phyloP scores from a whole-genome alignment of 1,140 invertebrate genomes.

The Bombus picipes region DNA sequence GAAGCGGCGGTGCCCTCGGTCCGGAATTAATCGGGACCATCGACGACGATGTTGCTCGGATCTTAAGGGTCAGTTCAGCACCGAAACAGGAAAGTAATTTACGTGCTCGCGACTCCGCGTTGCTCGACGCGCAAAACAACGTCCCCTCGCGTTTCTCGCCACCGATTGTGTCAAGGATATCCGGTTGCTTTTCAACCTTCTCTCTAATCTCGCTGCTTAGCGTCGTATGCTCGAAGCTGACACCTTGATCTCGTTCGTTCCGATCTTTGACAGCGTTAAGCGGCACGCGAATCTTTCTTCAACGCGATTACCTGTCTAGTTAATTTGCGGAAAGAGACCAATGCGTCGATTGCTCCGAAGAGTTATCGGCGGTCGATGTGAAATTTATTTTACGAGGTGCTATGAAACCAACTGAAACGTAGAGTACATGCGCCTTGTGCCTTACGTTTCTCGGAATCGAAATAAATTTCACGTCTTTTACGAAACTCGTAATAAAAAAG shows the following conservation, averaged over 20 bases:
- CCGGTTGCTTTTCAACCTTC: slow-evolving; percentile 54
- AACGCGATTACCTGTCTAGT: neutral
- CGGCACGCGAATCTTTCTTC: neutral
- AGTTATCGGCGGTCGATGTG: too few species aligned
- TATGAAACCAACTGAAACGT: too few species aligned
- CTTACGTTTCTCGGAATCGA: too few species aligned
- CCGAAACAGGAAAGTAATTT: slow-evolving; percentile 23
- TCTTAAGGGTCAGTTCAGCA: neutral
- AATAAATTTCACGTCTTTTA: too few species aligned
- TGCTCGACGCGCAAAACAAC: neutral
- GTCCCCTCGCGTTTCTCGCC: too few species aligned
- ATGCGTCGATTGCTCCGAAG: too few species aligned
- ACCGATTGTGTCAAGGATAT: slow-evolving; percentile 57
- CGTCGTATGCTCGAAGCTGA: neutral
- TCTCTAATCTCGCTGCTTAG: slow-evolving; percentile 49
- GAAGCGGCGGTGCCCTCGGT: slow-evolving; percentile 11
- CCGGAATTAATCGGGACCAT: slow-evolving; percentile 31
- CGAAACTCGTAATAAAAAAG: too few species aligned
- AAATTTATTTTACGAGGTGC: too few species aligned
- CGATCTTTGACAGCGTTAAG: slow-evolving; percentile 16
- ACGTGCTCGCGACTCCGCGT: neutral
- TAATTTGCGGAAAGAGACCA: too few species aligned
- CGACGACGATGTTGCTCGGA: neutral
- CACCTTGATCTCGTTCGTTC: slow-evolving; percentile 60
- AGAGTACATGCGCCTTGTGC: too few species aligned